Conservation (phyloP, 2,888 invertebrate genomes). For the Clusia tigrina region DNA sequence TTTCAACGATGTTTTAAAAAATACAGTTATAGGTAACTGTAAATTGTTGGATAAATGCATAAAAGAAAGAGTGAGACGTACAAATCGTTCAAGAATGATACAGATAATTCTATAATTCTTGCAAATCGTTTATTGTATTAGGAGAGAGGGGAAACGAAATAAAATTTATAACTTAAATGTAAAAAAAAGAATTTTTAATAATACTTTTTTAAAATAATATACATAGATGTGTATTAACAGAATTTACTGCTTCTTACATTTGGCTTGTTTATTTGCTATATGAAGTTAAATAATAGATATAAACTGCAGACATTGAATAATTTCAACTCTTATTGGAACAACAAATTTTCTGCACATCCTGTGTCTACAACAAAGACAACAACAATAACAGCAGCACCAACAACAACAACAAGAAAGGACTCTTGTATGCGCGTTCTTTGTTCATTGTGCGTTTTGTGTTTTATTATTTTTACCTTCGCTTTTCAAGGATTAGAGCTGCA, state of each 20-base stretch:
- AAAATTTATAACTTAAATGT: not conserved
- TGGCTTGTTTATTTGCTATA: not conserved
- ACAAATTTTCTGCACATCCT: constrained; percentile 31
- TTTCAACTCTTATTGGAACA: not conserved
- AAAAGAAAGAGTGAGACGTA: not conserved
- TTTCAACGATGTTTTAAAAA: not conserved
- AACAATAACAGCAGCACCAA: not conserved
- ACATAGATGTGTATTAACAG: constrained; percentile 13
- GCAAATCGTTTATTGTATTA: constrained; percentile 12
- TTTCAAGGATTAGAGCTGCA: constrained; percentile 35
- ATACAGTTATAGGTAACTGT: not conserved
- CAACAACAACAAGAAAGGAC: constrained; percentile 14
- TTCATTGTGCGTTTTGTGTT: constrained; percentile 48
- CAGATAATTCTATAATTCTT: constrained; percentile 22
- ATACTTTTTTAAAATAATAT: constrained; percentile 5
- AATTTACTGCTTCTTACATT: too few relatives aligned
- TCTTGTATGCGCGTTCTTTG: constrained; percentile 35
- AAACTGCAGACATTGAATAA: constrained; percentile 12
- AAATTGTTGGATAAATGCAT: not conserved
- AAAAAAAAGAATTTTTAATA: constrained; percentile 8
- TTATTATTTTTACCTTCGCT: constrained; percentile 48
- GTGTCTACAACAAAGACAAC: constrained; percentile 33
- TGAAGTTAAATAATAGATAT: constrained; percentile 1
- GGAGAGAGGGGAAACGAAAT: not conserved
- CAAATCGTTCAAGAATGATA: constrained; percentile 17